Conservation (phyloP, 2,113 vertebrate genomes). For the Eubucco bourcierii region DNA sequence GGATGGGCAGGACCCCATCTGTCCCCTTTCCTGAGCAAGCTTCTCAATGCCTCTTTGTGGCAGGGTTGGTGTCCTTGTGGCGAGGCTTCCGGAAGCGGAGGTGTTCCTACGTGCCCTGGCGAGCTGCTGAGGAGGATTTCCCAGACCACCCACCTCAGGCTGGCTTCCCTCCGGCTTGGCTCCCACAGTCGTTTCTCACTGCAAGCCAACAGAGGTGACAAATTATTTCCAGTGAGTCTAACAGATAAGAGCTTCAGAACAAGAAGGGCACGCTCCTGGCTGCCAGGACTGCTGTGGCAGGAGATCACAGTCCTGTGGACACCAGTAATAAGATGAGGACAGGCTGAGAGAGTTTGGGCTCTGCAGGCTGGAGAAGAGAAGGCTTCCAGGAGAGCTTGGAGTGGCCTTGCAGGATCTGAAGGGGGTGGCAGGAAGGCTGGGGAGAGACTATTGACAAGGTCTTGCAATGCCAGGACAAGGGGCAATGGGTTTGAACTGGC, state of each 20-base stretch:
- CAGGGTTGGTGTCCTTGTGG: rapidly evolving
- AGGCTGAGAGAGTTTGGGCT: too few relatives aligned
- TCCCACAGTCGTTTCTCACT: neutral
- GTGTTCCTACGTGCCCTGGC: neutral
- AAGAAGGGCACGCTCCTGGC: neutral
- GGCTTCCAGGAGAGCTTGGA: too few relatives aligned
- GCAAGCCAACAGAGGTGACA: neutral
- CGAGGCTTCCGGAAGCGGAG: neutral
- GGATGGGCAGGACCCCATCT: neutral
- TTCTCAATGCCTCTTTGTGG: neutral
- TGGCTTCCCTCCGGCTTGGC: neutral
- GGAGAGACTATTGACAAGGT: too few relatives aligned
- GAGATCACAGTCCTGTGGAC: neutral
- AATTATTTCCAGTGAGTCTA: neutral
- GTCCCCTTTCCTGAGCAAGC: neutral
- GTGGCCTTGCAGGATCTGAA: too few relatives aligned
- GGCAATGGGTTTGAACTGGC: too few relatives aligned
- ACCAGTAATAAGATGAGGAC: neutral
- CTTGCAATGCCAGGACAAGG: too few relatives aligned
- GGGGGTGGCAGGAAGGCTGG: too few relatives aligned
- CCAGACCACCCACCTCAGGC: neutral
- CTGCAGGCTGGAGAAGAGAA: too few relatives aligned
- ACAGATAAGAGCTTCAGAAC: neutral
- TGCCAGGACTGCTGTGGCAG: neutral
- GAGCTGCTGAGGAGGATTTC: neutral